Percentiles rank a stretch among this genome's conserved stretches.
Conservation (phyloP, 2,113 vertebrate species). For the Maylandia zebra region DNA sequence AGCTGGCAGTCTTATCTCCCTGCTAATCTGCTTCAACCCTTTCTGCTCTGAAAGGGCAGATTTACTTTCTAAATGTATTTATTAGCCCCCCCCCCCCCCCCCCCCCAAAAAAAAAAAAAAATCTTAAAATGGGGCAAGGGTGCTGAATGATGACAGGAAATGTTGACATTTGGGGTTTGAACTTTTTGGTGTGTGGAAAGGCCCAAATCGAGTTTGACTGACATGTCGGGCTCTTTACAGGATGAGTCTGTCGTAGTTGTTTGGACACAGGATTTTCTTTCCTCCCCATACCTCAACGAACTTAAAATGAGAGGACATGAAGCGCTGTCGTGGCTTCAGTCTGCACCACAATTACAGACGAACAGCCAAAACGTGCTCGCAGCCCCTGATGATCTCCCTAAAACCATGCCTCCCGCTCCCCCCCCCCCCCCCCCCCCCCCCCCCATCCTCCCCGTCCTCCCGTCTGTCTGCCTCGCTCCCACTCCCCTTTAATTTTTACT, state of each 20-base stretch:
- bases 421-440: background rate
- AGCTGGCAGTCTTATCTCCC: conserved; percentile 61
- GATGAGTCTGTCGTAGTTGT: background rate
- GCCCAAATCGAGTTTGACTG: background rate
- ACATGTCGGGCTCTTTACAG: background rate
- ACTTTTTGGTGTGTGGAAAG: background rate
- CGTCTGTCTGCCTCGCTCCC: conserved; percentile 9
- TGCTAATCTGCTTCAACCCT: conserved; percentile 45
- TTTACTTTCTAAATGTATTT: background rate
- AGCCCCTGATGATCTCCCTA: conserved; percentile 17
- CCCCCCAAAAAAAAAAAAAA: no score
- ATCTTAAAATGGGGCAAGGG: background rate
- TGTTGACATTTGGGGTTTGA: background rate
- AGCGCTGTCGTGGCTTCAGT: background rate
- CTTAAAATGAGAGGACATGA: background rate
- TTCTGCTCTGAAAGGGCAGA: background rate
- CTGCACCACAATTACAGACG: background rate
- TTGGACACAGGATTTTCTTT: background rate
- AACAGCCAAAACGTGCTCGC: background rate
- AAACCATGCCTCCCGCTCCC: conserved; percentile 15
- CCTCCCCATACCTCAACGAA: background rate
- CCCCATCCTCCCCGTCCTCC: background rate
- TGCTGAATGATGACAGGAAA: background rate
- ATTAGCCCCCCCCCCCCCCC: background rate
- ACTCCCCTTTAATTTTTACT: conserved; percentile 47